Percentiles rank a stretch among this genome's conserved stretches.
phyloP scores from a whole-genome alignment of 1,140 invertebrate genomes.

The Ctenoplectra terminalis region DNA sequence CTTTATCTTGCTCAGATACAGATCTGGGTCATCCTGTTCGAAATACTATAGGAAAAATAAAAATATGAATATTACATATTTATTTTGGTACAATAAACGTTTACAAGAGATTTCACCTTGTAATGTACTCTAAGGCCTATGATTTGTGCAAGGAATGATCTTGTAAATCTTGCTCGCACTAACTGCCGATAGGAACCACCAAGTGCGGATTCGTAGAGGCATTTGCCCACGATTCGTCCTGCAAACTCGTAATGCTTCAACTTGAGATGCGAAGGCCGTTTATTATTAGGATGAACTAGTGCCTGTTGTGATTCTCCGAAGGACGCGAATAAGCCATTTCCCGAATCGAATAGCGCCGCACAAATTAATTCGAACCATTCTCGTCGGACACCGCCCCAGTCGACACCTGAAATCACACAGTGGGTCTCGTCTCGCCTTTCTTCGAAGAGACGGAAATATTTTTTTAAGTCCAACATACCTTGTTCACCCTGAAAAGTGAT shows the following conservation, averaged over 20 bases:
- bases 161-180: slow-evolving; percentile 94
- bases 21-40: slow-evolving; percentile 96
- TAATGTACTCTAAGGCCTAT: slow-evolving; percentile 96
- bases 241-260: slow-evolving; percentile 96
- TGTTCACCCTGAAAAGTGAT: slow-evolving; percentile 95
- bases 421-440: not conserved
- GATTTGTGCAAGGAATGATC: slow-evolving; percentile 97
- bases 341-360: slow-evolving; percentile 92
- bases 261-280: slow-evolving; percentile 89
- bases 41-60: slow-evolving; percentile 88
- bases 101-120: slow-evolving; percentile 84
- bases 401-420: slow-evolving; percentile 87
- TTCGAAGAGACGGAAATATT: not conserved
- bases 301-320: slow-evolving; percentile 93
- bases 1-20: slow-evolving; percentile 95
- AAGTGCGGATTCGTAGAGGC: slow-evolving; percentile 94
- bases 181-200: slow-evolving; percentile 94
- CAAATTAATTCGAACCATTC: slow-evolving; percentile 97
- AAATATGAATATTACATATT: not conserved
- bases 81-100: not conserved
- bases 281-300: slow-evolving; percentile 94
- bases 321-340: slow-evolving; percentile 91
- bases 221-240: slow-evolving; percentile 96
- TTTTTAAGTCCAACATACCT: slow-evolving; percentile 83
- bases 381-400: slow-evolving; percentile 95